phyloP scores from a whole-genome alignment of 2,113 vertebrate species.

The Percopsis transmontana region DNA sequence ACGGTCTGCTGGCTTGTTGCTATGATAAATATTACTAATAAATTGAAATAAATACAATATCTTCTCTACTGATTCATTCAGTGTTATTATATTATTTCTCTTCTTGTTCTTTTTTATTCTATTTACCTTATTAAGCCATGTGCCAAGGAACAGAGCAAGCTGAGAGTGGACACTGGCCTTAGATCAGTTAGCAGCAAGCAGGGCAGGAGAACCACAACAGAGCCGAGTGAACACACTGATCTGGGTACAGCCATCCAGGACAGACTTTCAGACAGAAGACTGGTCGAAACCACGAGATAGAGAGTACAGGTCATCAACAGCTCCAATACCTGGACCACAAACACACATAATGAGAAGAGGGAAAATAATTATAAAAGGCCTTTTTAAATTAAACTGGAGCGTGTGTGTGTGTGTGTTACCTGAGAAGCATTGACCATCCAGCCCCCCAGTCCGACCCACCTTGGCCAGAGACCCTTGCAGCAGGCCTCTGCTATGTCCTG shows the following conservation, averaged over 20 bases:
- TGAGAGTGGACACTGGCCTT: slow-evolving; percentile 78
- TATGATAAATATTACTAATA: background rate
- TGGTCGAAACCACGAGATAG: slow-evolving; percentile 80
- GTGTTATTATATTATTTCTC: too few species aligned
- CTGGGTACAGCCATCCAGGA: slow-evolving; percentile 66
- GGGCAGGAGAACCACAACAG: slow-evolving; percentile 76
- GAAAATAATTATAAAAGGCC: background rate
- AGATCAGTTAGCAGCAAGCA: slow-evolving; percentile 81
- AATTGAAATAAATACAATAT: too few species aligned
- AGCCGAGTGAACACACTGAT: slow-evolving; percentile 74
- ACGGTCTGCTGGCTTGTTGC: too few species aligned
- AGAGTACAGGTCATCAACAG: slow-evolving; percentile 86
- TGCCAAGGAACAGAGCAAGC: slow-evolving; percentile 80
- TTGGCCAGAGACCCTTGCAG: slow-evolving; percentile 71
- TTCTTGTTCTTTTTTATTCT: too few species aligned
- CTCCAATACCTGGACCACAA: slow-evolving; percentile 71
- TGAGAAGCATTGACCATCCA: slow-evolving; percentile 72
- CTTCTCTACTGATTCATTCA: too few species aligned
- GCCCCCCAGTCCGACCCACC: slow-evolving; percentile 71
- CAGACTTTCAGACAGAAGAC: slow-evolving; percentile 78
- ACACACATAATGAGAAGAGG: background rate
- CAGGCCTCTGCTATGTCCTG: slow-evolving; percentile 78
- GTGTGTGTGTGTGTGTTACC: slow-evolving; percentile 39
- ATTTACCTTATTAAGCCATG: slow-evolving; percentile 81
- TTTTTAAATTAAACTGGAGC: background rate